Base-by-base conservation (phyloP, 2,888 invertebrate genomes). In the Trypoxylon attenuatum region DNA sequence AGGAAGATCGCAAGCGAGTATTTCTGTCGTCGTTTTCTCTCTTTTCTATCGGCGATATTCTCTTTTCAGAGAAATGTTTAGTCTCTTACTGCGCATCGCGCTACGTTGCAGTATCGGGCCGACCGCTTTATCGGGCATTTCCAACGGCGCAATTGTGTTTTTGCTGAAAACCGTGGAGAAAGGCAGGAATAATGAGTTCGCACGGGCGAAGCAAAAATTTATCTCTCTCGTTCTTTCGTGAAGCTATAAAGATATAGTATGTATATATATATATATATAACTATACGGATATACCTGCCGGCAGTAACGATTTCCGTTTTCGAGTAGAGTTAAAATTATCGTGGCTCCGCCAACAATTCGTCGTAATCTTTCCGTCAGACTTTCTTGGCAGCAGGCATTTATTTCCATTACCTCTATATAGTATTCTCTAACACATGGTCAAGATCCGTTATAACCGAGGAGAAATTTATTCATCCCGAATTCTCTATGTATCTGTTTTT, bases 271-370 rank as follows among this genome's bases (percentile, higher is more conserved):
- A n/a, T n/a, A n/a, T n/a, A n/a, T n/a, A n/a, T n/a, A n/a, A n/a
- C n/a, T n/a, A n/a, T n/a, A 53, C 39, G 16, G 27, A 2, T 13
- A 63, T 27, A 38, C 27, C 19, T 27, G 21, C 16, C n/a, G 39
- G 47, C 15, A 15, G 51, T 42, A 55, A 65, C 56, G 61, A 55
- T 27, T 56, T 61, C 61, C 56, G 56, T 39, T 41, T 29, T 45
- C 43, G 23, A 8, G 43, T n/a, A n/a, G n/a, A n/a, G n/a, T n/a
- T n/a, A n/a, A n/a, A n/a, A n/a, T n/a, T n/a, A n/a, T n/a, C n/a
- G n/a, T n/a, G n/a, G n/a, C n/a, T n/a, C n/a, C n/a, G n/a, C n/a
- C n/a, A n/a, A n/a, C n/a, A n/a, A n/a, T n/a, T n/a, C n/a, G n/a
- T n/a, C n/a, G n/a, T n/a, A n/a, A n/a, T n/a, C n/a, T n/a, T n/a